Percentiles rank a stretch among this genome's conserved stretches.
Evolutionary conservation across 2,797 vertebrate species (phyloP).

Genomic region (Nyctibius grandis): DNA sequence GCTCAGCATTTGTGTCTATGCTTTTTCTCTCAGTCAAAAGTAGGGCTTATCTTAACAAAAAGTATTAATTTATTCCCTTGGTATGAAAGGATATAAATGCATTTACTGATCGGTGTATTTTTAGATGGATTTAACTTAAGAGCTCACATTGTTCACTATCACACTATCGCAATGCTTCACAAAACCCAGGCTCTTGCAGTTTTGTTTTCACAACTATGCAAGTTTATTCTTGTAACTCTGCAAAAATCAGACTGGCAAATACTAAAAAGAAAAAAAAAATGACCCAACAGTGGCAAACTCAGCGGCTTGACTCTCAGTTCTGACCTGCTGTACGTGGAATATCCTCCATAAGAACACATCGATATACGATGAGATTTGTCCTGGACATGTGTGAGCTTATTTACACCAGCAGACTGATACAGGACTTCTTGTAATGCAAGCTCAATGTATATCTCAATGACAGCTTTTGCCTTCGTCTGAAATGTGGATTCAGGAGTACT

Average conservation of each 20-base stretch:
- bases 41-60: not conserved
- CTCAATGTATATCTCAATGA: not conserved
- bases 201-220: not conserved
- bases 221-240: not conserved
- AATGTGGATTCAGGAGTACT: not conserved
- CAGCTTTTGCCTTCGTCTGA: not conserved
- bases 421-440: not conserved
- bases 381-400: not conserved
- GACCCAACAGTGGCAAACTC: not conserved
- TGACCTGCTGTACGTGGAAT: not conserved
- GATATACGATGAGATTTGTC: accelerated
- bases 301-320: not conserved
- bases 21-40: not conserved
- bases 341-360: not conserved
- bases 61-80: not conserved
- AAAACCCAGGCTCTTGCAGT: not conserved
- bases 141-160: not conserved
- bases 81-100: not conserved
- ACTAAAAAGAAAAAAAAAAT: not conserved
- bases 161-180: not conserved
- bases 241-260: not conserved
- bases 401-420: not conserved
- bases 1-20: not conserved
- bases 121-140: not conserved
- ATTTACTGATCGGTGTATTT: not conserved